phyloP scores from a whole-genome alignment of 2,113 vertebrate species.

The Gadus chalcogrammus region DNA sequence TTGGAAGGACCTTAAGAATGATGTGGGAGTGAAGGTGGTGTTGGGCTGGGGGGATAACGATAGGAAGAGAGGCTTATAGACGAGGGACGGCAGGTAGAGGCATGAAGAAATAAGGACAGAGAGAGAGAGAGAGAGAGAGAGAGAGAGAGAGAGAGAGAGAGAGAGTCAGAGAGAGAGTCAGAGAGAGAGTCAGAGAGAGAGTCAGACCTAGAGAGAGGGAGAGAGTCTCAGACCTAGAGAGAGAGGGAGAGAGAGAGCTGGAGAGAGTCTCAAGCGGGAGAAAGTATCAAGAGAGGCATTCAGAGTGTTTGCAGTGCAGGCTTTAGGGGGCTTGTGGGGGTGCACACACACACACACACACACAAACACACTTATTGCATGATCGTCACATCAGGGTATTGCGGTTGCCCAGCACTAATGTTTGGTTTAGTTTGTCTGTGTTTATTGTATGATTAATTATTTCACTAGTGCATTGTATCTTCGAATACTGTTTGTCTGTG shows the following conservation, averaged over 20 bases:
- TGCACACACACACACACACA: background rate
- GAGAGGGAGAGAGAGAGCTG: background rate
- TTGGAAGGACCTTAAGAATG: constrained; percentile 1
- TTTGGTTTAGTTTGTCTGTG: no score
- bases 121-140: constrained; percentile 10
- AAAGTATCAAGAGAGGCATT: background rate
- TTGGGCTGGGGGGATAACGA: constrained; percentile 9
- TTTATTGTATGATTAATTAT: no score
- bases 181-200: constrained; percentile 11
- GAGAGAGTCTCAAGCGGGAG: background rate
- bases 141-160: constrained; percentile 28
- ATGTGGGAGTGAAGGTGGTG: constrained; percentile 19
- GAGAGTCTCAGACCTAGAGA: no score
- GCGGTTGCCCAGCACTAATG: no score
- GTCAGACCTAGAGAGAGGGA: no score
- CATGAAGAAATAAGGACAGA: constrained; percentile 15
- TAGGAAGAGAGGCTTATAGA: constrained; percentile 5
- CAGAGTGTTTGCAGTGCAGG: background rate
- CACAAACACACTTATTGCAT: background rate
- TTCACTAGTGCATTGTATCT: no score
- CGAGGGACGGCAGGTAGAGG: background rate
- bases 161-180: background rate
- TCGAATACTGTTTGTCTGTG: no score
- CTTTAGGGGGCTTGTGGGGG: background rate
- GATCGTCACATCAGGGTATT: no score